A percentile compares a stretch with the other conserved stretches of the same genome.
These are phyloP conservation scores for Rhabdomys dilectus DNA, from an alignment of 2,113 vertebrate genomes.

Conservation along the genomic window DNA sequence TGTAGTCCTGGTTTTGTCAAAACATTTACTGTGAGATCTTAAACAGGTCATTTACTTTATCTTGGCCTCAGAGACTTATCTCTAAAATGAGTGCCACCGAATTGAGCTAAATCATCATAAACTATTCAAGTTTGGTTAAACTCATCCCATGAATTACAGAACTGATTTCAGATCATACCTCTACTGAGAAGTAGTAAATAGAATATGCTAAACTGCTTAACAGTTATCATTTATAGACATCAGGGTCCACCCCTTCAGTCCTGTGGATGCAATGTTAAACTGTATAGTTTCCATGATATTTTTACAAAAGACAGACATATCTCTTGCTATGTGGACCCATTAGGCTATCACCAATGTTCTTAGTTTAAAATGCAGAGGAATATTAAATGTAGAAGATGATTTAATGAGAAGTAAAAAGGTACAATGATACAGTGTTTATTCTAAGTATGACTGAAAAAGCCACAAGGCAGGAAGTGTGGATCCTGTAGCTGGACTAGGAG, in stretches of 20 bases:
- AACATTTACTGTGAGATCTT: background rate
- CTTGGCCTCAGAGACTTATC: conserved; percentile 46
- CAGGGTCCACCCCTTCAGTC: background rate
- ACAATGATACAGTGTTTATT: background rate
- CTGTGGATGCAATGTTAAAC: background rate
- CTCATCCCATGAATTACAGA: background rate
- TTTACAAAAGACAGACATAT: background rate
- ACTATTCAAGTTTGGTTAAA: conserved; percentile 1
- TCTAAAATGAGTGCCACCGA: conserved; percentile 11
- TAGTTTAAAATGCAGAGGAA: background rate
- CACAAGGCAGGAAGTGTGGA: background rate
- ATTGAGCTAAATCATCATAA: conserved; percentile 21
- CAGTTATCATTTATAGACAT: background rate
- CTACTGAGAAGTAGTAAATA: background rate
- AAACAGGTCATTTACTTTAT: conserved; percentile 54
- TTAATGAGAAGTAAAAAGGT: background rate
- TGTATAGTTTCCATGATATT: background rate
- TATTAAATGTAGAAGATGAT: background rate
- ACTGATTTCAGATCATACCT: background rate
- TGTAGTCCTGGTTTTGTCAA: background rate
- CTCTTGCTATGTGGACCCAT: background rate
- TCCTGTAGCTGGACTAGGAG: background rate
- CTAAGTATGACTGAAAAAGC: background rate
- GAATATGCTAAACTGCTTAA: background rate
- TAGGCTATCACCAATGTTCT: background rate